A percentile compares a stretch with the other conserved stretches of the same genome.
phyloP scores from a whole-genome alignment of 2,113 vertebrate genomes.

The Dissostichus mawsoni region DNA sequence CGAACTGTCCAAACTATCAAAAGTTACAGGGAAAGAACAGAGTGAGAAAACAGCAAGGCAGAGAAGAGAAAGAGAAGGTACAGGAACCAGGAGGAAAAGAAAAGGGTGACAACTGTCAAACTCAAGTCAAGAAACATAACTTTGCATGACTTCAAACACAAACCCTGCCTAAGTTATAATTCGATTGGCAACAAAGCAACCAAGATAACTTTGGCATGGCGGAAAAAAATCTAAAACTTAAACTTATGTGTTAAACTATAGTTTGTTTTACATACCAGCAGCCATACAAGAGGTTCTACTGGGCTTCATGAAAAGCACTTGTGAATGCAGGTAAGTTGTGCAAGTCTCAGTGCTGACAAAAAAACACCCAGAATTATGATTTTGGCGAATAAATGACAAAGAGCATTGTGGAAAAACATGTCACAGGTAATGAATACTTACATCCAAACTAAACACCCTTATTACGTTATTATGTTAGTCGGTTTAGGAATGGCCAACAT shows the following conservation, averaged over 20 bases:
- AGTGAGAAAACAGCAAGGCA: background rate
- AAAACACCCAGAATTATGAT: background rate
- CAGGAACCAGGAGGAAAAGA: background rate
- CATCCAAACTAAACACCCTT: background rate
- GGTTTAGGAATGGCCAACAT: background rate
- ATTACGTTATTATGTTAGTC: background rate
- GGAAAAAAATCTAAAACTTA: background rate
- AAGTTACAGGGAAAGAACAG: constrained; percentile 42
- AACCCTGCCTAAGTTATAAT: constrained; percentile 13
- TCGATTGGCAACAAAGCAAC: constrained; percentile 17
- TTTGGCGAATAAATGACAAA: background rate
- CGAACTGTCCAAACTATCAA: constrained; percentile 70
- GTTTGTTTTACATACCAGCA: constrained; percentile 4
- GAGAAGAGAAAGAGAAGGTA: background rate
- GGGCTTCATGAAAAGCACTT: background rate
- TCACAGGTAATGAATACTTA: background rate
- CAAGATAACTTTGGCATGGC: constrained; percentile 1
- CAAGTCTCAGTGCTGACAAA: background rate
- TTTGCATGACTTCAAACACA: constrained; percentile 28
- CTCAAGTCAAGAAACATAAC: constrained; percentile 19
- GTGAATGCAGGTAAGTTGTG: background rate
- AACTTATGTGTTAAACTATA: background rate
- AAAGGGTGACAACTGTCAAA: constrained; percentile 54
- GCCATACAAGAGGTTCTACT: background rate
- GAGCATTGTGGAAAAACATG: background rate